Percentiles rank a stretch among this genome's conserved stretches.
Conservation (phyloP, 2,797 vertebrate genomes). For the Myripristis murdjan region DNA sequence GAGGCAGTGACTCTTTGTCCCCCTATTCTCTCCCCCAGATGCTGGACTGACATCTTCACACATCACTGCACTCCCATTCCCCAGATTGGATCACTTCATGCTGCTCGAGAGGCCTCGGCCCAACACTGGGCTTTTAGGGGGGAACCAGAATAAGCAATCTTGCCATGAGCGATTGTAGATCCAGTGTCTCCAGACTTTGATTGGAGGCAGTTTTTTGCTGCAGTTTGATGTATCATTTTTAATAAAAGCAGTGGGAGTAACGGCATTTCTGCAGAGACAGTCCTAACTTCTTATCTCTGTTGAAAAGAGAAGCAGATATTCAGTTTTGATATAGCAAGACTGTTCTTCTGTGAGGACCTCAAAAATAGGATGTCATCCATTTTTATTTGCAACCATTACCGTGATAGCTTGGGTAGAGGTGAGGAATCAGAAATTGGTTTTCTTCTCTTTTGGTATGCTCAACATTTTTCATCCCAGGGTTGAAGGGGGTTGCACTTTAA, state of each 20-base stretch:
- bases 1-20: conserved; percentile 7
- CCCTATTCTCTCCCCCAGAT: conserved; percentile 29
- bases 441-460: conserved; percentile 1
- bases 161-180: conserved; percentile 35
- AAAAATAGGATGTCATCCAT: conserved; percentile 20
- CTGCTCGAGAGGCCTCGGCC: conserved; percentile 20
- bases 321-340: conserved; percentile 3
- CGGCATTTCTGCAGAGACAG: conserved; percentile 3
- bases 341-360: neutral
- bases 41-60: conserved; percentile 53
- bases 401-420: conserved; percentile 15
- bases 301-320: neutral
- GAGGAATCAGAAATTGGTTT: conserved; percentile 13
- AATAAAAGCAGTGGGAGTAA: conserved; percentile 39
- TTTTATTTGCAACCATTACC: conserved; percentile 55
- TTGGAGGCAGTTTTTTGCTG: conserved; percentile 30
- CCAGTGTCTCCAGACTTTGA: conserved; percentile 21
- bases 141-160: conserved; percentile 18
- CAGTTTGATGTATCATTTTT: conserved; percentile 46
- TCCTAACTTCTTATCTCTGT: neutral
- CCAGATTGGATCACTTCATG: conserved; percentile 44
- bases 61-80: conserved; percentile 36
- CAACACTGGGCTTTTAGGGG: conserved; percentile 14
- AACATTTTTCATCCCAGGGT: conserved; percentile 21
- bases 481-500: conserved; percentile 28